Conservation (phyloP, 2,797 vertebrate genomes). For the Sebastes diaconus region DNA sequence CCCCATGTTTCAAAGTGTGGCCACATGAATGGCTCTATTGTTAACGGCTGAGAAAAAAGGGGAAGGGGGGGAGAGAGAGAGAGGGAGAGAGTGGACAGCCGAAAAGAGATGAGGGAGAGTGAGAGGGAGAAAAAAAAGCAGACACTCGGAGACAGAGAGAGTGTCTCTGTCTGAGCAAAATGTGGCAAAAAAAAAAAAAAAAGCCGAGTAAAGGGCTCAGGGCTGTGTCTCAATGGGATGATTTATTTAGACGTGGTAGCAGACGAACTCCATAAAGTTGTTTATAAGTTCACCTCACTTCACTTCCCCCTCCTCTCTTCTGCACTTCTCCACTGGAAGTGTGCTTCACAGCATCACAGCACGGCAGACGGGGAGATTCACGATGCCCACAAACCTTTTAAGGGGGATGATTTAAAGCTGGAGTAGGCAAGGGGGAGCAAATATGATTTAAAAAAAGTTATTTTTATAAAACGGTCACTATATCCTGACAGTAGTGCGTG, state of each 20-base stretch:
- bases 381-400: constrained; percentile 16
- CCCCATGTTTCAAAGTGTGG: constrained; percentile 84
- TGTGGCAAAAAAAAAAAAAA: neutral
- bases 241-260: constrained; percentile 71
- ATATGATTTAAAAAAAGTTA: too few species aligned
- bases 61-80: constrained; percentile 35
- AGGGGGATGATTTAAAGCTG: neutral
- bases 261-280: constrained; percentile 62
- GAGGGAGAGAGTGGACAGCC: constrained; percentile 41
- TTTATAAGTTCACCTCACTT: constrained; percentile 57
- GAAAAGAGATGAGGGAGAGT: constrained; percentile 25
- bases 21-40: constrained; percentile 84
- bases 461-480: too few species aligned
- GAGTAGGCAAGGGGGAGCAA: too few species aligned
- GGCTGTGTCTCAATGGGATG: constrained; percentile 50
- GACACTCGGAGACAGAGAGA: constrained; percentile 33
- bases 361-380: constrained; percentile 1
- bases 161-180: constrained; percentile 27
- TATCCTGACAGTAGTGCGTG: too few species aligned
- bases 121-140: neutral
- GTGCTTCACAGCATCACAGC: constrained; percentile 1
- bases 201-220: constrained; percentile 47
- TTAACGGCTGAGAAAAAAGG: constrained; percentile 63
- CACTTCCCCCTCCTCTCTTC: neutral
- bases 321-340: neutral